A percentile compares a stretch with the other conserved stretches of the same genome.
phyloP scores from a whole-genome alignment of 2,113 vertebrate species.

The Chelonoidis abingdonii region DNA sequence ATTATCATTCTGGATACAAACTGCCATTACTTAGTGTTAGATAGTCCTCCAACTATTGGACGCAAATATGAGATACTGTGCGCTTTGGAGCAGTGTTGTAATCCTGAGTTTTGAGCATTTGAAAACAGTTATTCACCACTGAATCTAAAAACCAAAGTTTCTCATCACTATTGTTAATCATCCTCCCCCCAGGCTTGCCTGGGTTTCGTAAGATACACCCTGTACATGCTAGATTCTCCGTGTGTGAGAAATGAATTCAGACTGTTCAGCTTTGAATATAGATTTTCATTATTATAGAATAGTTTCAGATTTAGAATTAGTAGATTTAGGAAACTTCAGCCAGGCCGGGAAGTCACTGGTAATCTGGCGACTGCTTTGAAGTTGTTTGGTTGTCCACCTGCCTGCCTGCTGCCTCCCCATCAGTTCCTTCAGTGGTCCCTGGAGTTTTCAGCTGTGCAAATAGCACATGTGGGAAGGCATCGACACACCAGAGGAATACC shows the following conservation, averaged over 20 bases:
- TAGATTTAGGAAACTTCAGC: conserved; percentile 55
- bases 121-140: conserved; percentile 12
- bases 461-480: conserved; percentile 61
- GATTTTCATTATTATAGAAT: conserved; percentile 25
- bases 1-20: neutral
- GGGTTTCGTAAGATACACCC: neutral
- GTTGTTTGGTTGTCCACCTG: conserved; percentile 63
- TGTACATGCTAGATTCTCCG: neutral
- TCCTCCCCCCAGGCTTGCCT: neutral
- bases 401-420: conserved; percentile 62
- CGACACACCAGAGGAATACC: conserved; percentile 9
- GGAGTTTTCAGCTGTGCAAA: conserved; percentile 44
- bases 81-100: neutral
- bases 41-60: neutral
- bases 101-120: neutral
- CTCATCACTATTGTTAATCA: conserved; percentile 7
- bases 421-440: conserved; percentile 60
- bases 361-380: conserved; percentile 67
- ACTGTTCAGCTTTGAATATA: conserved; percentile 1
- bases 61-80: neutral
- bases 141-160: neutral
- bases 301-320: conserved; percentile 25
- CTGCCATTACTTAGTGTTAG: neutral
- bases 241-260: neutral
- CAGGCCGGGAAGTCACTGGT: conserved; percentile 40